Evolutionary conservation across 2,888 invertebrate genomes (phyloP).

Genomic region (Andrena minutula): DNA sequence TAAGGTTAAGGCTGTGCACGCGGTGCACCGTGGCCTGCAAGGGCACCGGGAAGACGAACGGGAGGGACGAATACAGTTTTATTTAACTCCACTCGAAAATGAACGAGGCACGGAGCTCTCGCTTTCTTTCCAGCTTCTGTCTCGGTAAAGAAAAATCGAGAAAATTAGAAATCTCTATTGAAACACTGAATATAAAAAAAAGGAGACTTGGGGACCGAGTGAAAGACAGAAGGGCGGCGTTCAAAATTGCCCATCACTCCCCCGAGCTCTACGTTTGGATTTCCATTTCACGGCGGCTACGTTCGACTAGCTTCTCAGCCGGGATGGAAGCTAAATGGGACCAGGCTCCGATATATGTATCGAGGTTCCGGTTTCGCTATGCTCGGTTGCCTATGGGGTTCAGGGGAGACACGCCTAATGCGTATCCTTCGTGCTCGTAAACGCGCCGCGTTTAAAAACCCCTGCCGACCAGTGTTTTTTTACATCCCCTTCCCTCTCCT

Average conservation of each 20-base stretch:
- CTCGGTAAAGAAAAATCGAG: neutral
- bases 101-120: neutral
- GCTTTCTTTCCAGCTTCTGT: neutral
- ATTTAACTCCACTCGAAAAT: constrained; percentile 14
- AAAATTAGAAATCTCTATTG: neutral
- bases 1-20: constrained; percentile 64
- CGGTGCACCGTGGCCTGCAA: constrained; percentile 23
- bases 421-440: constrained; percentile 61
- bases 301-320: constrained; percentile 58
- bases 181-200: neutral
- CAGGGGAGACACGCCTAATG: constrained; percentile 72
- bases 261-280: constrained; percentile 62
- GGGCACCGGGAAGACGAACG: constrained; percentile 41
- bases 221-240: constrained; percentile 1
- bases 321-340: constrained; percentile 70
- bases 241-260: constrained; percentile 61
- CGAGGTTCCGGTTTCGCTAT: constrained; percentile 74
- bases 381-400: constrained; percentile 71
- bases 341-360: constrained; percentile 65
- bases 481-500: neutral
- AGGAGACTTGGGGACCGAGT: neutral
- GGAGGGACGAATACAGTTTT: constrained; percentile 19
- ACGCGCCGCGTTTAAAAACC: constrained; percentile 59
- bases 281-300: constrained; percentile 72
- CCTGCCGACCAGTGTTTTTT: constrained; percentile 6